phyloP scores from a whole-genome alignment of 2,797 vertebrate genomes.

The Hippocampus kuda region DNA sequence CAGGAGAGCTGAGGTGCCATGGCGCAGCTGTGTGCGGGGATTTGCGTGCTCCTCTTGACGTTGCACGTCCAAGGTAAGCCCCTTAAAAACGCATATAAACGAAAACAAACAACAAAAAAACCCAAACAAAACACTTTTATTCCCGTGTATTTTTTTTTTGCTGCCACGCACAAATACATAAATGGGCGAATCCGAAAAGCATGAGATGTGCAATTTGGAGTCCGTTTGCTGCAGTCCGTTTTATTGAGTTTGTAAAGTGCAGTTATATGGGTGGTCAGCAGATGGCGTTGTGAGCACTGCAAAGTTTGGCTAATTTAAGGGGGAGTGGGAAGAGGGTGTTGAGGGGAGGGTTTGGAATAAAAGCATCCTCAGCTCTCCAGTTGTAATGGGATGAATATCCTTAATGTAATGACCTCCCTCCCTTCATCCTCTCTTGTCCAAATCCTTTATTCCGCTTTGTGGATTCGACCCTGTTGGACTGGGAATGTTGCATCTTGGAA shows the following conservation, averaged over 20 bases:
- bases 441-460: slow-evolving; percentile 4
- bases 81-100: too few relatives aligned
- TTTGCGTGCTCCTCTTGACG: slow-evolving; percentile 64
- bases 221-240: slow-evolving; percentile 33
- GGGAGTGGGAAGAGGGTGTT: not conserved
- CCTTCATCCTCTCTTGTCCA: slow-evolving; percentile 3
- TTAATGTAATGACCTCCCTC: not conserved
- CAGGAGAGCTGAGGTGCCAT: slow-evolving; percentile 61
- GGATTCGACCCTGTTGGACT: not conserved
- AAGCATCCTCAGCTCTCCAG: slow-evolving; percentile 4
- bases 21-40: slow-evolving; percentile 56
- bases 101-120: not conserved
- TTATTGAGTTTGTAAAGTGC: slow-evolving; percentile 28
- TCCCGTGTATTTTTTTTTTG: not conserved
- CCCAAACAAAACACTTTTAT: not conserved
- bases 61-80: slow-evolving; percentile 63
- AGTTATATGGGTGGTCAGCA: slow-evolving; percentile 50
- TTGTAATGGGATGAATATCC: slow-evolving; percentile 1
- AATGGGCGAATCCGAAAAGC: not conserved
- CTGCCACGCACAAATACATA: not conserved
- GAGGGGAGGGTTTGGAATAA: not conserved
- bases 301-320: slow-evolving; percentile 1
- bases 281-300: slow-evolving; percentile 60
- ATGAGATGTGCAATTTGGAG: not conserved
- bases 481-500: not conserved